Base-by-base conservation (phyloP, 2,797 vertebrate genomes). In the Vireo griseus region DNA sequence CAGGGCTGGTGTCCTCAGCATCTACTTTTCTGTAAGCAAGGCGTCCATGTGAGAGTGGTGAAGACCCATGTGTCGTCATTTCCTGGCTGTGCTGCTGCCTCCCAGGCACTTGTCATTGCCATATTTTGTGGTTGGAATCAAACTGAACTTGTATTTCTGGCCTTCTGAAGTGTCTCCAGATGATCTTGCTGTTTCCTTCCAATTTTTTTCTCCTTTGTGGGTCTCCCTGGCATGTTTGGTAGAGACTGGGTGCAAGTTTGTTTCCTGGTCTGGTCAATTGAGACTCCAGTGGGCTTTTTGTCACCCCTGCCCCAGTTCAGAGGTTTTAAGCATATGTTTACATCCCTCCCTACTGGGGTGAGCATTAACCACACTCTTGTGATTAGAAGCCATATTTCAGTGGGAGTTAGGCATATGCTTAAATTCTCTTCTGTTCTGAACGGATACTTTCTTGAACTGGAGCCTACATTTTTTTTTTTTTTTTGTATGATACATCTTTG, bases 371-470 rank as follows among this genome's bases (percentile, higher is more conserved):
- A 81, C 73, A 29, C 1, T 0, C 20, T 88, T 92, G 93, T 35
- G 75, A 92, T 90, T 83, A 88, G 79, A 86, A 95, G 54, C 24
- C 61, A 24, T 80, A 80, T 89, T 96, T 94, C 66, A 79, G 66
- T 81, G 69, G 55, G 73, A 94, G 51, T 84, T 78, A 88, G 61
- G 45, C 63, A 74, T 84, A 57, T 86, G 79, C 79, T 79, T 91
- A 84, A 88, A 65, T 86, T 75, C 37, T 88, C 15, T 67, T 88
- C 50, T 54, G 29, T 92, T 96, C 72, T 94, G 71, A 92, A 52
- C 39, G 62, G 79, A 92, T 94, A 31, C n/a, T 92, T 96, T 86
- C 62, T 93, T 94, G 91, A 96, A 88, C 51, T 54, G 45, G 19
- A 95, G 76, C 85, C 69, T 82, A 21, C 31, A 10, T 65, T 73